Conservation (phyloP, 1,140 invertebrate species). For the Lasioglossum baleicum region DNA sequence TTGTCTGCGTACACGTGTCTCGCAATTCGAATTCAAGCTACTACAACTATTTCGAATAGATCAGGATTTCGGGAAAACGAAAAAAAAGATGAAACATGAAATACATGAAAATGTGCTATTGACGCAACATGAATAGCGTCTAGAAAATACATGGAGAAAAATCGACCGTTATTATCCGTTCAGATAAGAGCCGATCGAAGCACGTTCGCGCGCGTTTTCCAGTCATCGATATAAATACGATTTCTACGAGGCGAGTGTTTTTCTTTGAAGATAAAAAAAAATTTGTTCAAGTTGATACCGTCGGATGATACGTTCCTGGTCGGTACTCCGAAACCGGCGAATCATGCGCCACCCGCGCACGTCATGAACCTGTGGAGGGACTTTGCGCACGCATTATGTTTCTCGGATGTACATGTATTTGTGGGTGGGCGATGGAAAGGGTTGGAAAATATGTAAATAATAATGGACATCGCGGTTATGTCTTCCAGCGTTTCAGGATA, state of each 20-base stretch:
- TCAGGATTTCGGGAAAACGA: no score
- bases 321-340: conserved; percentile 52
- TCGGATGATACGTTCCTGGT: conserved; percentile 25
- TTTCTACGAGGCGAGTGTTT: background rate
- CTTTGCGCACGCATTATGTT: conserved; percentile 56
- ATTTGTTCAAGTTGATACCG: background rate
- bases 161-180: background rate
- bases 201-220: background rate
- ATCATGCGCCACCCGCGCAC: conserved; percentile 51
- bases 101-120: background rate
- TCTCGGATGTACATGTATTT: conserved; percentile 29
- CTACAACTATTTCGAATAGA: no score
- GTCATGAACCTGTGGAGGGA: conserved; percentile 46
- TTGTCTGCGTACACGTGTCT: no score
- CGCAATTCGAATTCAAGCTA: no score
- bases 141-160: background rate
- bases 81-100: background rate
- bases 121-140: background rate
- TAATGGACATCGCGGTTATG: conserved; percentile 35
- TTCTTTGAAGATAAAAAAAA: background rate
- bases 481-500: background rate
- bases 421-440: conserved; percentile 49
- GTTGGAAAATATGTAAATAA: conserved; percentile 59
- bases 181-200: background rate
- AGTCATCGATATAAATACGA: background rate